These are phyloP conservation scores for Lepidotrigona ventralis DNA, from an alignment of 1,140 invertebrate genomes.

Conservation along the genomic window DNA sequence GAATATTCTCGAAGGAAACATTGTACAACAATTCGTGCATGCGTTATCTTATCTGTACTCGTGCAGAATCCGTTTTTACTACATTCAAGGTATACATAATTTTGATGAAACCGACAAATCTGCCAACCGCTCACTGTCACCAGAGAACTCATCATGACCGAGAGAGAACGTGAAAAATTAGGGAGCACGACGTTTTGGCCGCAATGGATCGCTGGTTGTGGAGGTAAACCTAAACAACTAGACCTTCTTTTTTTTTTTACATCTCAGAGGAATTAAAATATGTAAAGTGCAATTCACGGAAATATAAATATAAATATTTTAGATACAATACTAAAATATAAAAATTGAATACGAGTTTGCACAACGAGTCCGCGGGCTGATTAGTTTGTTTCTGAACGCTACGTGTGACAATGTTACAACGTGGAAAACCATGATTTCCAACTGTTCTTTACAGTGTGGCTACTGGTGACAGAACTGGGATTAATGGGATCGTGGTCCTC, in stretches of 20 bases:
- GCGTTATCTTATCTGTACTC: constrained; percentile 19
- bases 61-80: neutral
- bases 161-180: neutral
- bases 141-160: constrained; percentile 1
- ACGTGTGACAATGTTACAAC: neutral
- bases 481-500: constrained; percentile 79
- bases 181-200: constrained; percentile 35
- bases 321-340: no score
- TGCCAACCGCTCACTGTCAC: neutral
- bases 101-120: neutral
- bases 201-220: constrained; percentile 57
- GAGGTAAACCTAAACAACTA: constrained; percentile 35
- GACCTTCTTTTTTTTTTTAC: no score
- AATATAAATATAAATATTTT: no score
- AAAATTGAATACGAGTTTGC: no score
- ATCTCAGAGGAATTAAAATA: no score
- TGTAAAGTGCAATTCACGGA: neutral
- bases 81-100: neutral
- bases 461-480: constrained; percentile 56
- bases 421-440: neutral
- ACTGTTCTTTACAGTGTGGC: constrained; percentile 49
- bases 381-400: no score
- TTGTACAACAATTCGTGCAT: neutral
- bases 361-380: no score
- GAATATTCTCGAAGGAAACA: neutral